Percentiles rank a stretch among this genome's conserved stretches.
Conservation (phyloP, 2,888 invertebrate genomes). For the Chloroclystis v-ata region DNA sequence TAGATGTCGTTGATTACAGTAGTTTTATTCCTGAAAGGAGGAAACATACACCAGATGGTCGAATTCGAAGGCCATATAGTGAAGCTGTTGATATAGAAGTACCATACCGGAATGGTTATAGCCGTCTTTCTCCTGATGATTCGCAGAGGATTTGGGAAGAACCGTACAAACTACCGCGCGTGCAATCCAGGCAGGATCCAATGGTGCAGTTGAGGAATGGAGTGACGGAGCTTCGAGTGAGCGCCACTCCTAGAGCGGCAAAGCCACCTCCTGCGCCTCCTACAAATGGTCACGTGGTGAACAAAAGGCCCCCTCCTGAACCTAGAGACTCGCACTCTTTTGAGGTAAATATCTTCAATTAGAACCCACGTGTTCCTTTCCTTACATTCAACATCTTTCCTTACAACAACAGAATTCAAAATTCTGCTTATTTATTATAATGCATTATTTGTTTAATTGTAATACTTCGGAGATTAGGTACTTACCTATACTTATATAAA, state of each 20-base stretch:
- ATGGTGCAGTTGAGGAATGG: slow-evolving; percentile 62
- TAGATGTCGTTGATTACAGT: slow-evolving; percentile 62
- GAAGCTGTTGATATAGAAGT: slow-evolving; percentile 67
- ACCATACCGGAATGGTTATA: slow-evolving; percentile 65
- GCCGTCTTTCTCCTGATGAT: slow-evolving; percentile 48
- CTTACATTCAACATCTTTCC: too few species aligned
- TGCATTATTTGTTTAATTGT: too few species aligned
- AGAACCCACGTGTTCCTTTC: too few species aligned
- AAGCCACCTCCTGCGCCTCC: slow-evolving; percentile 65
- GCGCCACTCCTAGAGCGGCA: slow-evolving; percentile 60
- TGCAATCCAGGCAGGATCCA: slow-evolving; percentile 62
- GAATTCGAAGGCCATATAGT: slow-evolving; percentile 65
- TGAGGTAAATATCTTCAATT: slow-evolving; percentile 62
- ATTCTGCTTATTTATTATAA: too few species aligned
- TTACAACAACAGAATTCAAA: too few species aligned
- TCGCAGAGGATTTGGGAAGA: slow-evolving; percentile 66
- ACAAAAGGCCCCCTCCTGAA: slow-evolving; percentile 63
- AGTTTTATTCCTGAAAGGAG: slow-evolving; percentile 55
- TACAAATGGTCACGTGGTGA: slow-evolving; percentile 33
- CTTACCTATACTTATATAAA: too few species aligned
- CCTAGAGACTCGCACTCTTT: slow-evolving; percentile 65
- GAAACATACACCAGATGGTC: slow-evolving; percentile 49
- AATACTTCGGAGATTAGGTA: too few species aligned
- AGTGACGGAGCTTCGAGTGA: slow-evolving; percentile 65
- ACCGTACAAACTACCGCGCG: slow-evolving; percentile 65